Evolutionary conservation across 2,113 vertebrate genomes (phyloP), one percentile per base, ranked within the genome.

Genomic region (Hyperopisus bebe): DNA sequence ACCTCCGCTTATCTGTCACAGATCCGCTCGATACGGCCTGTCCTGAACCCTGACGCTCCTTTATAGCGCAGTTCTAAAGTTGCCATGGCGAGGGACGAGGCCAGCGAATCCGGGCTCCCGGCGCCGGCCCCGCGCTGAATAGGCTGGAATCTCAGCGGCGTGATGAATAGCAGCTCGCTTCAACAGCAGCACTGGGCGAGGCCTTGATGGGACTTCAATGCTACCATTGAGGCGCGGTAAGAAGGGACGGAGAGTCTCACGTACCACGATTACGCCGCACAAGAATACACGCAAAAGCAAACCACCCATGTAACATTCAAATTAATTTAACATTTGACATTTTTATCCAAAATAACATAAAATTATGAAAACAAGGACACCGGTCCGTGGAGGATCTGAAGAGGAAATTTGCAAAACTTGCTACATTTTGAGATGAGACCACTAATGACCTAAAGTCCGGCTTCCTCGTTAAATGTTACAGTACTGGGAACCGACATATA

Each of bases 1-100:
- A 90, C 55, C 80, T 89, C 84, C 13, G 74, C 90, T 87, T 85
- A 89, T 92, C 94, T 82, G 90, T 88, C 88, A 92, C 83, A 92
- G 91, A 48, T 87, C 86, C 5, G 74, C 55, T 84, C 80, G 80
- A 89, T 84, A 90, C 91, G 85, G 92, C 91, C 90, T 47, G 90
- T 51, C 86, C 87, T 47, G 58, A 88, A 86, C 80, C 88, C 87
- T 83, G 85, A 83, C 6, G 53, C 48, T 4, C 35, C 88, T 91
- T 93, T 92, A 92, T 91, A 47, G 88, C 90, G 58, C 24, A 70
- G 55, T 91, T 93, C 21, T 92, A 91, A 94, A 93, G 95, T 94
- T 92, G 91, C 94, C 94, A 95, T 94, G 91, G 94, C 92, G 92
- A 94, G 92, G 89, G 90, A 92, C 77, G 87, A 87, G 89, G 89